Evolutionary conservation across 2,888 invertebrate species (phyloP).

Genomic region (Drosophila kuntzei): DNA sequence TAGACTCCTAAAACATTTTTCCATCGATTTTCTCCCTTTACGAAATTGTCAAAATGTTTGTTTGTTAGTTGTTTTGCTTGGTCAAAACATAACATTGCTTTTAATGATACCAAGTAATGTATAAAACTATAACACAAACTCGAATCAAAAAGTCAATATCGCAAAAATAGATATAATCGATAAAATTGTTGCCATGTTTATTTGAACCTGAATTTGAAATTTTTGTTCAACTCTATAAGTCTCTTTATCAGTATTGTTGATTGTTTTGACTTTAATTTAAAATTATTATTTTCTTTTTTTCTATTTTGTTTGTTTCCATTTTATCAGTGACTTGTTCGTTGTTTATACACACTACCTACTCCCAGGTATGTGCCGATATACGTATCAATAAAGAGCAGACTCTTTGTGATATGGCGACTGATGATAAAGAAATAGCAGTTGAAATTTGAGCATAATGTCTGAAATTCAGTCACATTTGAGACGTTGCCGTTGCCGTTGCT

Average conservation of each 20-base stretch:
- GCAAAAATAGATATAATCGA: not conserved
- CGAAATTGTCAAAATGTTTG: too few relatives aligned
- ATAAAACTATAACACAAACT: too few relatives aligned
- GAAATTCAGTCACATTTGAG: slow-evolving; percentile 51
- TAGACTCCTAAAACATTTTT: too few relatives aligned
- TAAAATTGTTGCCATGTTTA: not conserved
- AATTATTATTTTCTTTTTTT: not conserved
- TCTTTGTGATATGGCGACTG: slow-evolving; percentile 25
- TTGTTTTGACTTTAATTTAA: not conserved
- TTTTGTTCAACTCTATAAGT: not conserved
- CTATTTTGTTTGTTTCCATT: slow-evolving; percentile 9
- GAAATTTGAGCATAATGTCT: slow-evolving; percentile 14
- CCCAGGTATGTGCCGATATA: slow-evolving; percentile 12
- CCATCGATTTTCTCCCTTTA: too few relatives aligned
- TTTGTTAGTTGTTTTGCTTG: too few relatives aligned
- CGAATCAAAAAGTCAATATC: not conserved
- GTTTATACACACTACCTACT: not conserved
- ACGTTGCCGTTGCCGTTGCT: slow-evolving; percentile 31
- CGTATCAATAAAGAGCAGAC: slow-evolving; percentile 27
- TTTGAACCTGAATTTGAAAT: not conserved
- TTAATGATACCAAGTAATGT: too few relatives aligned
- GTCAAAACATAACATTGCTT: too few relatives aligned
- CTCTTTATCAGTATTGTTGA: not conserved
- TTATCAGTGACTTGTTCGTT: slow-evolving; percentile 3
- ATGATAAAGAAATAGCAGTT: slow-evolving; percentile 34